Evolutionary conservation across 2,797 vertebrate species (phyloP).

Genomic region (Amphiprion clarkii): DNA sequence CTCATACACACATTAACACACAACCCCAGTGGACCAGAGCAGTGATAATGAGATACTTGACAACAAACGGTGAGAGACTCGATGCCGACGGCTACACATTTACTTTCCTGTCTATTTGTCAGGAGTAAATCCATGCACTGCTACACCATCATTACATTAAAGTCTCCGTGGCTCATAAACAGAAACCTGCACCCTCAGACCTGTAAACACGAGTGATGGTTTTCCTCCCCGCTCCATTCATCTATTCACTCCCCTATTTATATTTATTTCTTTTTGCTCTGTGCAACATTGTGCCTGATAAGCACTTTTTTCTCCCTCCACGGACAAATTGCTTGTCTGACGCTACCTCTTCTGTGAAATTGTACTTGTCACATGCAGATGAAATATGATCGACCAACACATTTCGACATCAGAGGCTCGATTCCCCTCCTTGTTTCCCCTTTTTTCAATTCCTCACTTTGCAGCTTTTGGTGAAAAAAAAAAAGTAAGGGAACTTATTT

Average conservation of each 20-base stretch:
- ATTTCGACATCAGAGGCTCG: neutral
- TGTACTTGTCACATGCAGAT: constrained; percentile 66
- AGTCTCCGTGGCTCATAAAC: constrained; percentile 30
- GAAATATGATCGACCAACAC: constrained; percentile 54
- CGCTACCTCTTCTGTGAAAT: constrained; percentile 75
- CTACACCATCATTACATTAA: constrained; percentile 29
- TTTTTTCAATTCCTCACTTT: constrained; percentile 46
- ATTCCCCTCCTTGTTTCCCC: constrained; percentile 16
- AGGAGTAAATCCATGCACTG: constrained; percentile 16
- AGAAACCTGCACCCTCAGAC: constrained; percentile 43
- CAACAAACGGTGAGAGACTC: constrained; percentile 2
- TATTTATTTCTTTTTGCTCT: constrained; percentile 19
- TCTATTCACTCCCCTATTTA: constrained; percentile 34
- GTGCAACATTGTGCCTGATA: constrained; percentile 60
- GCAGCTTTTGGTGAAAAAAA: constrained; percentile 20
- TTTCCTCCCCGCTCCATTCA: constrained; percentile 42
- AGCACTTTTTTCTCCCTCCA: constrained; percentile 59
- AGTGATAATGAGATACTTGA: constrained; percentile 35
- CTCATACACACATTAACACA: neutral
- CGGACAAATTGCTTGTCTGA: constrained; percentile 61
- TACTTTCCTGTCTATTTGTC: constrained; percentile 16
- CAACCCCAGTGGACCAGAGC: constrained; percentile 1
- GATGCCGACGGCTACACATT: constrained; percentile 7
- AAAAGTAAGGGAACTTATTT: constrained; percentile 40
- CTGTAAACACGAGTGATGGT: constrained; percentile 57